phyloP scores from a whole-genome alignment of 2,797 vertebrate genomes.

The Cossypha niveicapilla region DNA sequence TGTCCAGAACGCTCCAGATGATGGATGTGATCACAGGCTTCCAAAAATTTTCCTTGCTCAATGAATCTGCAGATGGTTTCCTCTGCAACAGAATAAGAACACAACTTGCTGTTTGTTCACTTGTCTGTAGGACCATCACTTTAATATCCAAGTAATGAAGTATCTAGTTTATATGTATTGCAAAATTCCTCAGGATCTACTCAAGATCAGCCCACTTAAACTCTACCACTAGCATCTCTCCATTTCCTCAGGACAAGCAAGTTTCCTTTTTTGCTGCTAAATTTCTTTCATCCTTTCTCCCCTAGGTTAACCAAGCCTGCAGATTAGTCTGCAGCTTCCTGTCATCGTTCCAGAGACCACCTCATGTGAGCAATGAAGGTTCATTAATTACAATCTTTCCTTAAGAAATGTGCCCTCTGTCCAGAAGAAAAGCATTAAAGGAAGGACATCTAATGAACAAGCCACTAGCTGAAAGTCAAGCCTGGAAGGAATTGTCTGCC shows the following conservation, averaged over 20 bases:
- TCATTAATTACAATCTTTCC: background rate
- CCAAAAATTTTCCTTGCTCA: constrained; percentile 19
- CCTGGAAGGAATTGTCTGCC: background rate
- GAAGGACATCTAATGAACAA: background rate
- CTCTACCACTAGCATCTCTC: background rate
- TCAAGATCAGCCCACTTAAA: background rate
- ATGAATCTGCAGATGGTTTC: constrained; percentile 30
- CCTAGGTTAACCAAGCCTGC: background rate
- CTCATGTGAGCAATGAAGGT: background rate
- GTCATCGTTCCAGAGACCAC: background rate
- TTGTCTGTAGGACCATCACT: background rate
- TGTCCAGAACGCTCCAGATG: background rate
- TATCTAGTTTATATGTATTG: background rate
- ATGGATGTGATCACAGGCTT: constrained; percentile 51
- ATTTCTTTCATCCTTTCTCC: background rate
- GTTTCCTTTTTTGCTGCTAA: background rate
- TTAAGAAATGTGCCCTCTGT: background rate
- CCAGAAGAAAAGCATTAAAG: background rate
- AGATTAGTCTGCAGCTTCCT: background rate
- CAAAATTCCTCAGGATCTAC: background rate
- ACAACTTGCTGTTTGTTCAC: background rate
- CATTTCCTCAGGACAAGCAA: background rate
- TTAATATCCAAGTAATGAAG: background rate
- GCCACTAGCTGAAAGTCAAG: background rate
- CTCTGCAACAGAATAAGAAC: constrained; percentile 40